Evolutionary conservation across 2,113 vertebrate genomes (phyloP).

Genomic region (Butorides virescens): DNA sequence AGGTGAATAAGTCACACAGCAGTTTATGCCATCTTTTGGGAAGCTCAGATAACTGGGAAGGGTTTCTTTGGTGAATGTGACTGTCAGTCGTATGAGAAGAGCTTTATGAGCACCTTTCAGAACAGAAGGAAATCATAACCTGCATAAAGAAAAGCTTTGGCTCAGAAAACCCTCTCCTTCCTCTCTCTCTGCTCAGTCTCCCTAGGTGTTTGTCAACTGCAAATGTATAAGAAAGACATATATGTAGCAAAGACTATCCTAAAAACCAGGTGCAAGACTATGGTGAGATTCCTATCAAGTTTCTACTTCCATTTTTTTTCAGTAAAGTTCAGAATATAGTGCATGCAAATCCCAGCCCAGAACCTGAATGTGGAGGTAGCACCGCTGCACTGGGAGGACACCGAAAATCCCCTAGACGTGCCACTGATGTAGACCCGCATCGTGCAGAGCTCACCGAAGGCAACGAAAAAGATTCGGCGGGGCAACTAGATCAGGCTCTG

Average conservation of each 20-base stretch:
- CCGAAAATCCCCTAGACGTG: accelerated
- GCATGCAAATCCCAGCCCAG: not conserved
- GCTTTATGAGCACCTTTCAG: not conserved
- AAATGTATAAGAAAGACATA: not conserved
- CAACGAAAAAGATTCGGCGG: not conserved
- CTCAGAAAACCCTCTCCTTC: not conserved
- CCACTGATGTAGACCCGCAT: accelerated
- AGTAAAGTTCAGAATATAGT: not conserved
- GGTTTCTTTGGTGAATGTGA: not conserved
- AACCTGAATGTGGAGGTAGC: not conserved
- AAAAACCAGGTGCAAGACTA: not conserved
- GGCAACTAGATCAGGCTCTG: not conserved
- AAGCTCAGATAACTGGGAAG: not conserved
- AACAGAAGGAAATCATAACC: not conserved
- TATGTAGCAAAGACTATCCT: not conserved
- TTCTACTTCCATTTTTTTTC: not conserved
- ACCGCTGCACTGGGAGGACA: not conserved
- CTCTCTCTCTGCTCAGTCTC: not conserved
- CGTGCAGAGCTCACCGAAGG: not conserved
- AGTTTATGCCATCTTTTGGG: not conserved
- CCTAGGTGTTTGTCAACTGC: not conserved
- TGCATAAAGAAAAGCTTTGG: not conserved
- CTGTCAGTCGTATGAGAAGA: not conserved
- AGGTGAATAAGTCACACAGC: not conserved
- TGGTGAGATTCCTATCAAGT: not conserved